These are phyloP conservation scores for Phalacrocorax aristotelis DNA, from an alignment of 2,113 vertebrate genomes.

Conservation along the genomic window DNA sequence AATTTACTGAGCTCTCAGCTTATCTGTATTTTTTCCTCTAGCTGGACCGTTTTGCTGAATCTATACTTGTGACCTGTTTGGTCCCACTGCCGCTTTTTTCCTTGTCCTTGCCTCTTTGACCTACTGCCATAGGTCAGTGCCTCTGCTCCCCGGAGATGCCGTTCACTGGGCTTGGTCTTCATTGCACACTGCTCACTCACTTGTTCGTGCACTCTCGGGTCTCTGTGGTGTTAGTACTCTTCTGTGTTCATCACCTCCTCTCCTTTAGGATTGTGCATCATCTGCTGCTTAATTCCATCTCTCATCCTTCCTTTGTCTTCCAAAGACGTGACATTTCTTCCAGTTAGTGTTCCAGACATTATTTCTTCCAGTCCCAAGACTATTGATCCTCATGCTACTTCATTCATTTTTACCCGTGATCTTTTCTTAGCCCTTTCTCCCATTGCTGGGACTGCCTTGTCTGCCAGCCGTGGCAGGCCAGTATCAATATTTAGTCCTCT, in stretches of 20 bases:
- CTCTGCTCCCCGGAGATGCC: background rate
- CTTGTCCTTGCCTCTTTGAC: background rate
- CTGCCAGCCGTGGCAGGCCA: background rate
- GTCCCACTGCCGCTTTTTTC: fast-evolving
- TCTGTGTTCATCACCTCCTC: background rate
- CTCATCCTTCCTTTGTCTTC: background rate
- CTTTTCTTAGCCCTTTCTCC: background rate
- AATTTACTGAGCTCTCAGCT: background rate
- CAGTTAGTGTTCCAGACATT: background rate
- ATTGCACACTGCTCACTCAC: background rate
- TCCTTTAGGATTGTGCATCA: background rate
- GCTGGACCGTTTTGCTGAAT: background rate
- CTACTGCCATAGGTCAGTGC: background rate
- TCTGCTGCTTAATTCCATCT: background rate
- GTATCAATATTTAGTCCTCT: background rate
- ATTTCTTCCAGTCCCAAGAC: background rate
- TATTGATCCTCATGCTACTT: background rate
- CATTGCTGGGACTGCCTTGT: background rate
- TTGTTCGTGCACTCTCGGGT: background rate
- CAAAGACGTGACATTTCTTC: background rate
- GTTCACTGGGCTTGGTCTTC: background rate
- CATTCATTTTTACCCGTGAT: background rate
- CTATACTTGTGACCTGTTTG: background rate
- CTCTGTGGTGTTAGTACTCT: background rate
- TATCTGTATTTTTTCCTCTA: background rate